phyloP scores from a whole-genome alignment of 2,797 vertebrate species.

The Microctenopoma steveboyesi region DNA sequence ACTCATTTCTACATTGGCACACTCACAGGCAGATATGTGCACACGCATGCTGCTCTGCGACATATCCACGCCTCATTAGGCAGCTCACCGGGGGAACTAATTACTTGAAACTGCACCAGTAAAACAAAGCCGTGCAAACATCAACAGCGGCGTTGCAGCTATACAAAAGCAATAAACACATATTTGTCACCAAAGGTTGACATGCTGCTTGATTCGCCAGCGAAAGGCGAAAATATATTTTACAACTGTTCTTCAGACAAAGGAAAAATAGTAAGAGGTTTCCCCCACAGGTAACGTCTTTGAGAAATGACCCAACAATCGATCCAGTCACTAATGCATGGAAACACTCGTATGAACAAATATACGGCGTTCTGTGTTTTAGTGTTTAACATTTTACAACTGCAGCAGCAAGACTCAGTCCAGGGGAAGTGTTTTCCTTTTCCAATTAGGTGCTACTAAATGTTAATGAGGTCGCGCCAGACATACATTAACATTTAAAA shows the following conservation, averaged over 20 bases:
- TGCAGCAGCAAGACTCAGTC: conserved; percentile 9
- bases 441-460: conserved; percentile 9
- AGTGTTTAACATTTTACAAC: conserved; percentile 13
- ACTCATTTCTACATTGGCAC: conserved; percentile 1
- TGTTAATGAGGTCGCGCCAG: conserved; percentile 22
- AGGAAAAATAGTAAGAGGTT: conserved; percentile 28
- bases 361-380: conserved; percentile 6
- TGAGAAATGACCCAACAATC: conserved; percentile 34
- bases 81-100: conserved; percentile 80
- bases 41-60: conserved; percentile 64
- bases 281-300: conserved; percentile 31
- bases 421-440: conserved; percentile 9
- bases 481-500: conserved; percentile 10
- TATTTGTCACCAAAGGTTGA: conserved; percentile 39
- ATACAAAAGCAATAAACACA: conserved; percentile 63
- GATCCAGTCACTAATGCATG: conserved; percentile 24
- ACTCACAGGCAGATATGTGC: conserved; percentile 24
- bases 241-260: conserved; percentile 14
- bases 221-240: conserved; percentile 35
- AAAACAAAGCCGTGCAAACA: conserved; percentile 70
- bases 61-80: conserved; percentile 78
- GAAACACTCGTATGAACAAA: conserved; percentile 15
- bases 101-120: conserved; percentile 75
- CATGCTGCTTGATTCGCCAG: conserved; percentile 37
- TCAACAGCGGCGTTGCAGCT: conserved; percentile 54